Percentiles rank a stretch among this genome's conserved stretches.
Conservation (phyloP, 2,888 invertebrate species). For the Limnephilus auricula region DNA sequence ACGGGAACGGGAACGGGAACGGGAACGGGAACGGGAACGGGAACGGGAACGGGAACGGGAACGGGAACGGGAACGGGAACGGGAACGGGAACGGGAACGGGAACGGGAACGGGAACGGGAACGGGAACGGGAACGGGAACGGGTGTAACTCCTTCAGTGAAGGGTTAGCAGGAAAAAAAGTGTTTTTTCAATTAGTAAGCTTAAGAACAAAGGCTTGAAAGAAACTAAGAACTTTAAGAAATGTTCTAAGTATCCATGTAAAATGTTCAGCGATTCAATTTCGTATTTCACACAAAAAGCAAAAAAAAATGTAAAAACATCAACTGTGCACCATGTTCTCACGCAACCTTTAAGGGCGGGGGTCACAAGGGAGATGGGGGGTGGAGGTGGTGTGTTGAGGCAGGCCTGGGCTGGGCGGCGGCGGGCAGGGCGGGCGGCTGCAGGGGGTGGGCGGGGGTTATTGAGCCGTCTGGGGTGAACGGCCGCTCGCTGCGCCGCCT, state of each 20-base stretch:
- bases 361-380: conserved; percentile 32
- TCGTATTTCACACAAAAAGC: not conserved
- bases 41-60: conserved; percentile 14
- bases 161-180: too few species aligned
- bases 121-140: too few species aligned
- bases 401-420: conserved; percentile 65
- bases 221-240: not conserved
- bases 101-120: too few species aligned
- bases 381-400: conserved; percentile 56
- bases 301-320: not conserved
- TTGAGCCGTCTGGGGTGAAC: conserved; percentile 67
- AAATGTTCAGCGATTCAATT: not conserved
- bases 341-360: conserved; percentile 42
- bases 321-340: conserved; percentile 23
- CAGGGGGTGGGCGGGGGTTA: conserved; percentile 62
- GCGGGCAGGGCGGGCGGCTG: conserved; percentile 64
- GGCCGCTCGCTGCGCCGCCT: conserved; percentile 62
- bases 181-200: too few species aligned
- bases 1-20: conserved; percentile 16
- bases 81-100: not conserved
- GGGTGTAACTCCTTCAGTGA: too few species aligned
- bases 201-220: not conserved
- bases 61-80: not conserved
- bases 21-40: conserved; percentile 25
- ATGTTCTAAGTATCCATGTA: not conserved